phyloP scores from a whole-genome alignment of 1,140 invertebrate species.

The Drosophila neocordata region DNA sequence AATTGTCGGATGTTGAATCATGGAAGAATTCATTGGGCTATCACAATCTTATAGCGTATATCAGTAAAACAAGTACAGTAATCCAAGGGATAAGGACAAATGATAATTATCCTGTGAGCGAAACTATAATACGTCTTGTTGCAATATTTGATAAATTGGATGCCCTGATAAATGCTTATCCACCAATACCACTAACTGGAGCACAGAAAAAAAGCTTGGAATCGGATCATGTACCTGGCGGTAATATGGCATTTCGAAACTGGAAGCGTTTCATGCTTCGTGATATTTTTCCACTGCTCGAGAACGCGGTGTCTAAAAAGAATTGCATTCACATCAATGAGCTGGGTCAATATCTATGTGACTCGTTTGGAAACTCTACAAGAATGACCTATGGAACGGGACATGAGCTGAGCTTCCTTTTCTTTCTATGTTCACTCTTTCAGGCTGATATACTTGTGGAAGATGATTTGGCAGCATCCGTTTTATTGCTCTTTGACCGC shows the following conservation, averaged over 20 bases:
- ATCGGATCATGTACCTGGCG: not conserved
- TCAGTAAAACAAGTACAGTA: constrained; percentile 35
- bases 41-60: constrained; percentile 35
- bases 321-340: constrained; percentile 49
- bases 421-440: constrained; percentile 52
- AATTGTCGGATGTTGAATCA: constrained; percentile 11
- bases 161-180: constrained; percentile 12
- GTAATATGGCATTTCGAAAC: constrained; percentile 21
- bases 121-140: constrained; percentile 23
- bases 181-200: not conserved
- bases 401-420: constrained; percentile 55
- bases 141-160: constrained; percentile 48
- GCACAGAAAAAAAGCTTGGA: not conserved
- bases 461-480: constrained; percentile 42
- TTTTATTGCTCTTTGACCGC: constrained; percentile 48
- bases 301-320: constrained; percentile 28
- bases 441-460: constrained; percentile 26
- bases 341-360: constrained; percentile 48
- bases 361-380: constrained; percentile 45
- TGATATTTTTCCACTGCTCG: constrained; percentile 43
- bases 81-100: constrained; percentile 44
- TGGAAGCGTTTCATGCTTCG: constrained; percentile 47
- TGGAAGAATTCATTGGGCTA: constrained; percentile 46
- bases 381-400: constrained; percentile 53
- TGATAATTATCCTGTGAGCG: constrained; percentile 32